These are phyloP conservation scores for Enteromius unitaeniatus DNA, from an alignment of 2,797 vertebrate genomes.

Conservation along the genomic window DNA sequence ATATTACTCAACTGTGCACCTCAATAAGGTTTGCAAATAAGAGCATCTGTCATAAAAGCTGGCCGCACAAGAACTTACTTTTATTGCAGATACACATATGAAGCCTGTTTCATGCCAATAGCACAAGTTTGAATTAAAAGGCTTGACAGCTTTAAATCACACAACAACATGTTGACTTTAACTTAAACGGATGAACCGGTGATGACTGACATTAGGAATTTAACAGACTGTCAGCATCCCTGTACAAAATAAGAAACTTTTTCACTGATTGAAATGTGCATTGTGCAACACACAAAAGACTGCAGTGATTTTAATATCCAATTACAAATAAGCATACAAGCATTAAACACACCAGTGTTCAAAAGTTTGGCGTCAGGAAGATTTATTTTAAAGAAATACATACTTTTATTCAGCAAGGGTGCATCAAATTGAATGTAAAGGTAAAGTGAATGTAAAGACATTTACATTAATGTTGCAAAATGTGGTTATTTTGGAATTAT, in stretches of 20 bases:
- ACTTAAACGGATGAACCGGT: not conserved
- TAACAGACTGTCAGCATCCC: not conserved
- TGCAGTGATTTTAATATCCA: not conserved
- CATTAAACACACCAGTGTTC: not conserved
- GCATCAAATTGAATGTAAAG: not conserved
- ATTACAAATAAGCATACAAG: not conserved
- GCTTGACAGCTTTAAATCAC: not conserved
- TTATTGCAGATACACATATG: not conserved
- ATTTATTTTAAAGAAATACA: not conserved
- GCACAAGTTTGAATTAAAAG: not conserved
- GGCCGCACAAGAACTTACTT: not conserved
- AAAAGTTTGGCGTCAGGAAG: not conserved
- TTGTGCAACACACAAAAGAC: not conserved
- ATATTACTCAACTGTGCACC: not conserved
- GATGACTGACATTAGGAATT: not conserved
- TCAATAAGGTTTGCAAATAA: conserved; percentile 2
- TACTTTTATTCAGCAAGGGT: not conserved
- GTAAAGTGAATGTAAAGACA: not conserved
- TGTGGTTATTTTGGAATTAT: not conserved
- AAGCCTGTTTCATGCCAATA: conserved; percentile 3
- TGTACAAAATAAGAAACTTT: not conserved
- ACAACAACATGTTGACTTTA: not conserved
- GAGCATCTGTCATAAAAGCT: not conserved
- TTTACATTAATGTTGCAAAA: not conserved
- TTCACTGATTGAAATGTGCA: conserved; percentile 1